Evolutionary conservation across 2,888 invertebrate species (phyloP).

Genomic region (Chalcis sispes): DNA sequence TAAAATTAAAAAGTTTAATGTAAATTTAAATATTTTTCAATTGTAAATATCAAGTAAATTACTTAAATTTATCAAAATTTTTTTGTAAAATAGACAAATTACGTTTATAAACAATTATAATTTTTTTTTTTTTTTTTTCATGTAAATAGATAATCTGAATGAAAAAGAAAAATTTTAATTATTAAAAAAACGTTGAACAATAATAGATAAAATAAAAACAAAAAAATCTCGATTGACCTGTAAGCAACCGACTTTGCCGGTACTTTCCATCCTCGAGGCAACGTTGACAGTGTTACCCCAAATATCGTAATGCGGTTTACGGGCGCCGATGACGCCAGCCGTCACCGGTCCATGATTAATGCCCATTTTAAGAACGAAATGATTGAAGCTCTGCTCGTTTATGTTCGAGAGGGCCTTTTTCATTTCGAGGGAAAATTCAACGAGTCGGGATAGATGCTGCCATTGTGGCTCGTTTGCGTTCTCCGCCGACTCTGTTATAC

Average conservation of each 20-base stretch:
- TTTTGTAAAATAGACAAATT: too few species aligned
- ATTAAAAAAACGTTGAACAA: too few species aligned
- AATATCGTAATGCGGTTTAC: slow-evolving; percentile 97
- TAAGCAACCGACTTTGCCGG: slow-evolving; percentile 95
- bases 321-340: slow-evolving; percentile 95
- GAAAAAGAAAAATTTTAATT: too few species aligned
- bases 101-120: too few species aligned
- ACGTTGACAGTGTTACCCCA: slow-evolving; percentile 99
- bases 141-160: too few species aligned
- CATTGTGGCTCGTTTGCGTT: slow-evolving; percentile 78
- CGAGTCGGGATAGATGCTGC: slow-evolving; percentile 89
- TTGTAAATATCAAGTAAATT: too few species aligned
- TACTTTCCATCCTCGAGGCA: slow-evolving; percentile 98
- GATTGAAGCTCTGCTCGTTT: slow-evolving; percentile 96
- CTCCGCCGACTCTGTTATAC: slow-evolving; percentile 69
- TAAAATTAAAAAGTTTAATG: too few species aligned
- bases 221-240: too few species aligned
- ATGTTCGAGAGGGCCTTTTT: slow-evolving; percentile 93
- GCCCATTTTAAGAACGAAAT: slow-evolving; percentile 94
- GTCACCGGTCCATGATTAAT: slow-evolving; percentile 97
- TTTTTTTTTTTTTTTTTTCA: too few species aligned
- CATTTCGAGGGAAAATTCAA: slow-evolving; percentile 93
- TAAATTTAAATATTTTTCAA: too few species aligned
- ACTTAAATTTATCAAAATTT: too few species aligned
- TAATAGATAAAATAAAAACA: too few species aligned